Evolutionary conservation across 2,113 vertebrate species (phyloP), one percentile per base, ranked within the genome.

Genomic region (Ginglymostoma cirratum): DNA sequence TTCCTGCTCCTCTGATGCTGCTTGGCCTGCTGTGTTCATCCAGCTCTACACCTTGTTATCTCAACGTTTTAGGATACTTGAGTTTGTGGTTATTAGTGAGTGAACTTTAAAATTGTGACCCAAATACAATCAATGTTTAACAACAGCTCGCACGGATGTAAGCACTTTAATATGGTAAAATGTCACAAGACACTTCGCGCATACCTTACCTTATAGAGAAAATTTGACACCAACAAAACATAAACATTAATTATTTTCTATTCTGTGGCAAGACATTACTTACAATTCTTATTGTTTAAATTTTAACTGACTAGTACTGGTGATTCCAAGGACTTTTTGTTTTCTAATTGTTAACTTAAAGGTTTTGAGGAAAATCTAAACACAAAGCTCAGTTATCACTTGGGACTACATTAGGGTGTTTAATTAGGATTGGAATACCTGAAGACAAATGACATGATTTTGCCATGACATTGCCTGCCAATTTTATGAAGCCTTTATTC

Each of bases 181-280:
- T 17, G 7, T 19, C 52, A 30, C 15, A 65, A 66, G 83, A 5
- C 23, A 8, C 45, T 8, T 27, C 24, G 23, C 42, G 52, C 5
- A 34, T 38, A n/a, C 34, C 2, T 0, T 17, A 66, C 10, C 34
- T n/a, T n/a, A n/a, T n/a, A 21, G 30, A 61, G 4, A 61, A n/a
- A 61, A 61, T 90, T 61, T 34, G 24, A 34, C 52, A 0, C 24
- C 12, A 2, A 90, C 52, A 3, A 12, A 34, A 61, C 7, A 34
- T 90, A 34, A 90, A 27, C 52, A 27, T 90, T 30, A 90, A 97
- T 96, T 97, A 98, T 97, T 97, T 97, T 96, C 95, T 97, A 97
- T 97, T 96, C 97, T 97, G 97, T 97, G 97, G 98, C 98, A 97
- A 95, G 97, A 96, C 97, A 98, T 97, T 97, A 97, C 97, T 97